Evolutionary conservation across 1,140 invertebrate species (phyloP), one percentile per base, ranked within the genome.

Genomic region (Drosophila sechellia): DNA sequence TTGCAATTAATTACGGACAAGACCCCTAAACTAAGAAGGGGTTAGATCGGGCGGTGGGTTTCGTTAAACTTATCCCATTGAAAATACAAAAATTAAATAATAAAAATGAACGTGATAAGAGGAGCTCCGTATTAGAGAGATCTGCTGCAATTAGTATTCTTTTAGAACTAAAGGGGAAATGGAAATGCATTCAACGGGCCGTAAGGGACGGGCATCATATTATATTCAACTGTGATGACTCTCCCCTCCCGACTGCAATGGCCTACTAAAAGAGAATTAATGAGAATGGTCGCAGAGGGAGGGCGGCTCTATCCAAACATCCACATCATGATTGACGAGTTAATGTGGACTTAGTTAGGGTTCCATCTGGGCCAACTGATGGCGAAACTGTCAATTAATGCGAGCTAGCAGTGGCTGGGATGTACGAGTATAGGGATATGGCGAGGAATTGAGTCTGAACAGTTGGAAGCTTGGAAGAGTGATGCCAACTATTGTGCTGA

Each of bases 1-100:
- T 87, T 83, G 84, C 83, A 87, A 87, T 87, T 87, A 87, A 87
- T 87, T 87, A 89, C 75, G 63, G 66, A 49, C 64, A 54, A 59
- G 71, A 71, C 58, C 71, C 70, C 75, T 79, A 60, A 79, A 69
- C 59, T 49, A 40, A 61, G 43, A 53, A 20, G 52, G 60, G 35
- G 10, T 34, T n/a, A 22, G n/a, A 27, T n/a, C 40, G 17, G 17
- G 17, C 49, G 17, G 15, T 5, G 22, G 45, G 15, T 54, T 27
- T 25, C 52, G 31, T 45, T 37, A 17, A 56, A 69, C 59, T 79
- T 60, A 65, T 37, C 43, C 48, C 15, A 59, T 54, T 42, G 58
- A 58, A 53, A 70, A 60, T n/a, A 61, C 54, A 55, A 55, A 73
- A 43, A 37, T 39, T 37, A 37, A 55, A 63, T 55, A 64, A 52